Evolutionary conservation across 1,140 invertebrate species (phyloP), one percentile per base, ranked within the genome.

Genomic region (Cepaea nemoralis): DNA sequence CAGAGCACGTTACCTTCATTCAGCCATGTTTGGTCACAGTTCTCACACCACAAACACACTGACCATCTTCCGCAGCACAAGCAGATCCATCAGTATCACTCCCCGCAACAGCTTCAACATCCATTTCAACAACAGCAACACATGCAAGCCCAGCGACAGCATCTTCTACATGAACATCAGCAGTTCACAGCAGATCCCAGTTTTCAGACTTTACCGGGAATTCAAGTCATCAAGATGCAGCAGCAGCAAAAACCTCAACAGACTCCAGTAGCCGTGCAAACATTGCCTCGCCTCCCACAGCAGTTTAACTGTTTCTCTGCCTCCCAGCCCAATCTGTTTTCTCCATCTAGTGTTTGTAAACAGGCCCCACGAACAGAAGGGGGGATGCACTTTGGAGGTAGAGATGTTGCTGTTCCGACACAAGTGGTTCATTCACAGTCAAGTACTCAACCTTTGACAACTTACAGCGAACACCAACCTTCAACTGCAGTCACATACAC

Each of bases 11-110:
- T 80, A 22, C 78, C 78, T 70, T 73, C 78, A 27, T 80, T 80
- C 39, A 40, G 37, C 37, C 78, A 80, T n/a, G 33, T 80, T 31
- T 80, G 78, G 78, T 80, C 78, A 37, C 78, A 80, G 69, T 80
- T 80, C 73, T 69, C 70, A 39, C 66, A 73, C 27, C 78, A 80
- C 12, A 80, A 80, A 55, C 78, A 80, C 19, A 33, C 39, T 16
- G 48, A 48, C 55, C 37, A 55, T 22, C 35, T 69, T 70, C 63
- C n/a, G 27, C 78, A 80, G 24, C 78, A 80, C 2, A 59, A 78
- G 31, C 35, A 77, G 5, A 27, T 74, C 3, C 55, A 37, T 45
- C 74, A 50, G n/a, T 77, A 37, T 50, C n/a, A 63, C 27, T 45
- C 48, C 22, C 35, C 45, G 2, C 78, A 80, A 31, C 78, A 80